phyloP scores from a whole-genome alignment of 2,113 vertebrate species.

The Orthonyx spaldingii region DNA sequence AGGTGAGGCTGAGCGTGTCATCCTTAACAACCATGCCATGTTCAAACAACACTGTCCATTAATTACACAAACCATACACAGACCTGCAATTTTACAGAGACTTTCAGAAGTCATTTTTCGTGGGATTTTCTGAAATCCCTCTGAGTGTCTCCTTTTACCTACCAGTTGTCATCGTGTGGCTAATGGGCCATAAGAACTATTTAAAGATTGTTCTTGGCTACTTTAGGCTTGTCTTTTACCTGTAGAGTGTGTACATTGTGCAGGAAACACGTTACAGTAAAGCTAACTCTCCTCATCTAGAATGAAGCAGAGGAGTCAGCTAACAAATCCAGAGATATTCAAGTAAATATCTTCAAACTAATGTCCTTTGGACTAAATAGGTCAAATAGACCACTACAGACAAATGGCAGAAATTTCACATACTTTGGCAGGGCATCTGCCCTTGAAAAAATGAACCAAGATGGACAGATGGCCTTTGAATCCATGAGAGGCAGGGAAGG shows the following conservation, averaged over 20 bases:
- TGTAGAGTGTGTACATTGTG: neutral
- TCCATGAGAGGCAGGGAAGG: neutral
- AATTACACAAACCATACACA: neutral
- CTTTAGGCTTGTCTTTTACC: neutral
- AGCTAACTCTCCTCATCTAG: neutral
- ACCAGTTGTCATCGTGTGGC: neutral
- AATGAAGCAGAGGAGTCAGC: neutral
- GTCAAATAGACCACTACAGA: neutral
- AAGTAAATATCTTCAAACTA: neutral
- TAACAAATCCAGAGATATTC: neutral
- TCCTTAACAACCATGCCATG: neutral
- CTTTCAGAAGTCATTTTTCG: neutral
- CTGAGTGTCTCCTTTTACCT: neutral
- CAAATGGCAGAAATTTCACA: neutral
- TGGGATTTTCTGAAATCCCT: neutral
- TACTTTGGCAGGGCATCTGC: neutral
- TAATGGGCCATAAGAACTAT: neutral
- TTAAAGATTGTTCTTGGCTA: neutral
- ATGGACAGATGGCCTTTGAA: neutral
- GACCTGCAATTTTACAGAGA: neutral
- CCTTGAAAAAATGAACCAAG: neutral
- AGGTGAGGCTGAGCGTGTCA: neutral
- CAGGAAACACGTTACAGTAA: neutral
- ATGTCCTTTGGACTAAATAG: neutral
- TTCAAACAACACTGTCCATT: neutral